phyloP scores from a whole-genome alignment of 1,140 invertebrate genomes.

The Cyclargus thomasi region DNA sequence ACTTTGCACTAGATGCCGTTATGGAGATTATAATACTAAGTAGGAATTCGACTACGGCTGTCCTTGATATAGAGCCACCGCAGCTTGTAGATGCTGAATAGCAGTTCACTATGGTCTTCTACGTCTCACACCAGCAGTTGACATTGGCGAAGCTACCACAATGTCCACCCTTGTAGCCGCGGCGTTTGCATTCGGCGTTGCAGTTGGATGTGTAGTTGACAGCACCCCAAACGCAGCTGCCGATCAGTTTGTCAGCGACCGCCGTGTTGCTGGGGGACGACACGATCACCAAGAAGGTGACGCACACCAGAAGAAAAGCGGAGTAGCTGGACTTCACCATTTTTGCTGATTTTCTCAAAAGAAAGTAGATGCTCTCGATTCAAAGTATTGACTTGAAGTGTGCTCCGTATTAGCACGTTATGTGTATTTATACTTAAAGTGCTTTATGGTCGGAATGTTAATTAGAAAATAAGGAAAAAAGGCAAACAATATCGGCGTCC shows the following conservation, averaged over 20 bases:
- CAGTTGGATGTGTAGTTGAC: conserved; percentile 35
- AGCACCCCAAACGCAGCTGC: conserved; percentile 36
- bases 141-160: conserved; percentile 37
- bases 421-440: not conserved
- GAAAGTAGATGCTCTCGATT: not conserved
- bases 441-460: not conserved
- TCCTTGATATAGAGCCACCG: too few relatives aligned
- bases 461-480: conserved; percentile 5
- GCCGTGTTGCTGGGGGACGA: conserved; percentile 26
- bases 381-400: not conserved
- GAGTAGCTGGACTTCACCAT: conserved; percentile 19
- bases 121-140: conserved; percentile 36
- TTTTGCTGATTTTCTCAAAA: not conserved
- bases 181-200: conserved; percentile 32
- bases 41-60: too few relatives aligned
- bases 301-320: conserved; percentile 29
- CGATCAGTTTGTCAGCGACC: conserved; percentile 23
- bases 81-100: conserved; percentile 17
- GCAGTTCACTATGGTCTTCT: conserved; percentile 34
- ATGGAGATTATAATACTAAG: too few relatives aligned
- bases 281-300: conserved; percentile 30
- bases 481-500: not conserved
- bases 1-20: too few relatives aligned
- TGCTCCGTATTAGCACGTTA: not conserved
- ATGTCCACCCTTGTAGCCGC: conserved; percentile 34